These are phyloP conservation scores for Arion vulgaris DNA, from an alignment of 1,140 invertebrate species.

Conservation along the genomic window DNA sequence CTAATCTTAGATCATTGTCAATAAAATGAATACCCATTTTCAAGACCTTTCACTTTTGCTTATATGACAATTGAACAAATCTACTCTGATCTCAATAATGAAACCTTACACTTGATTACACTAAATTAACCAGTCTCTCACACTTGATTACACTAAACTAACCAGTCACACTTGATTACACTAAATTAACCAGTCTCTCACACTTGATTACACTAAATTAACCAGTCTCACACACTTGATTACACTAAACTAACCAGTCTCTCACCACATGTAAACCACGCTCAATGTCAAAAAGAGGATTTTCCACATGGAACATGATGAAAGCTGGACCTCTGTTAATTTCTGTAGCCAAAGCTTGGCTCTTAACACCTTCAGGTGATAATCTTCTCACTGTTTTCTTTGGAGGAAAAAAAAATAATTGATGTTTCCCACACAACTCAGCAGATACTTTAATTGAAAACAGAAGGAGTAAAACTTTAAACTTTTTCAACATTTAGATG, in stretches of 20 bases:
- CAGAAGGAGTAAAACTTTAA: too few relatives aligned
- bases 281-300: slow-evolving; percentile 13
- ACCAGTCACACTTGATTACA: too few relatives aligned
- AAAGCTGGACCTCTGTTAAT: slow-evolving; percentile 63
- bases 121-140: background rate
- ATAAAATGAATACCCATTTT: too few relatives aligned
- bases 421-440: too few relatives aligned
- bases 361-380: slow-evolving; percentile 67
- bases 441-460: too few relatives aligned
- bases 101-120: too few relatives aligned
- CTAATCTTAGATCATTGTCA: too few relatives aligned
- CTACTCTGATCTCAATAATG: too few relatives aligned
- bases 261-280: slow-evolving; percentile 29
- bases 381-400: slow-evolving; percentile 66
- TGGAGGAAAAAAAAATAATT: slow-evolving; percentile 31
- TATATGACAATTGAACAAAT: too few relatives aligned
- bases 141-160: slow-evolving; percentile 6
- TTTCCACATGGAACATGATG: slow-evolving; percentile 65
- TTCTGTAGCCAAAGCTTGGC: slow-evolving; percentile 57
- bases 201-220: too few relatives aligned
- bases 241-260: slow-evolving; percentile 30
- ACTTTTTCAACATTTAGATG: too few relatives aligned
- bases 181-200: slow-evolving; percentile 29
- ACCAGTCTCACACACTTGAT: background rate
- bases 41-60: too few relatives aligned